Conservation (phyloP, 1,140 invertebrate species). For the Drosophila baimaii region DNA sequence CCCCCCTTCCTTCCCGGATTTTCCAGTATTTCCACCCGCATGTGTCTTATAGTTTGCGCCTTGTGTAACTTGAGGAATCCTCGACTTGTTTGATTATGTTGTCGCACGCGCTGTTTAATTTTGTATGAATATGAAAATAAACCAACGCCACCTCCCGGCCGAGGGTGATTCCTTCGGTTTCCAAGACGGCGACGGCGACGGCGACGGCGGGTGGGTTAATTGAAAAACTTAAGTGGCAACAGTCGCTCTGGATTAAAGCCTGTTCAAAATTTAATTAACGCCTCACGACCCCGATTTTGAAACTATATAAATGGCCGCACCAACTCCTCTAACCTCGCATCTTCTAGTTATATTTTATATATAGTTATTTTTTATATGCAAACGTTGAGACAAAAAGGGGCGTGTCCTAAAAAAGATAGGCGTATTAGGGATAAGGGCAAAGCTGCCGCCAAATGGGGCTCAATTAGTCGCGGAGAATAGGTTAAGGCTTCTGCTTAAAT, state of each 20-base stretch:
- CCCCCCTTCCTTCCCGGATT: not conserved
- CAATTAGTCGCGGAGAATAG: conserved; percentile 15
- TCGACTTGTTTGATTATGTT: conserved; percentile 78
- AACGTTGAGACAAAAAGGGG: conserved; percentile 24
- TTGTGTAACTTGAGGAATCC: conserved; percentile 75
- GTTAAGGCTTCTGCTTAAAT: not conserved
- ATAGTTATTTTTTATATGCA: not conserved
- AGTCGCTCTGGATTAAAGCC: conserved; percentile 75
- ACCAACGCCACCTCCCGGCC: conserved; percentile 9
- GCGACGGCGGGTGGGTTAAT: conserved; percentile 55
- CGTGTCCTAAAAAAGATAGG: conserved; percentile 12
- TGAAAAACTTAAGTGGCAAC: conserved; percentile 82
- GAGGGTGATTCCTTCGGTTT: conserved; percentile 21
- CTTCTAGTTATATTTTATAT: too few species aligned
- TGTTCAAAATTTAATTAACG: conserved; percentile 83
- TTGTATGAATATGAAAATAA: conserved; percentile 80
- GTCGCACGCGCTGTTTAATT: conserved; percentile 81
- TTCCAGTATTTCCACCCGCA: conserved; percentile 49
- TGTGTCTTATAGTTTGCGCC: conserved; percentile 73
- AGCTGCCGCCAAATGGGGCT: conserved; percentile 13
- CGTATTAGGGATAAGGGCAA: too few species aligned
- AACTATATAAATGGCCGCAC: conserved; percentile 53
- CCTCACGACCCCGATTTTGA: conserved; percentile 32
- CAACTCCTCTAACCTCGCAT: not conserved
- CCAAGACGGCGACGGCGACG: conserved; percentile 1